phyloP scores from a whole-genome alignment of 2,113 vertebrate species.

The Malurus cyaneus region DNA sequence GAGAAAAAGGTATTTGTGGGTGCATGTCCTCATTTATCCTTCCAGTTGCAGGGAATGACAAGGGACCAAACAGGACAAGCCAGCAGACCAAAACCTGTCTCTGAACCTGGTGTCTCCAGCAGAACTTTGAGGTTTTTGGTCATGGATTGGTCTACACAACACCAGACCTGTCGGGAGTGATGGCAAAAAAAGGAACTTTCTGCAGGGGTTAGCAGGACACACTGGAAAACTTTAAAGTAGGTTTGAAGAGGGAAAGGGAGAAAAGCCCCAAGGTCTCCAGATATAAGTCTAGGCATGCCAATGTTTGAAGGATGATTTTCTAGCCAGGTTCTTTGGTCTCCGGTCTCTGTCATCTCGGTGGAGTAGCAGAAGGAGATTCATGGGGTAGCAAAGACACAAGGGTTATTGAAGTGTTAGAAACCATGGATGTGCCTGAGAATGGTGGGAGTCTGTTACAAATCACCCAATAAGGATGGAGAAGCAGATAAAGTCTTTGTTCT shows the following conservation, averaged over 20 bases:
- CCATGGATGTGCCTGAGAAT: not conserved
- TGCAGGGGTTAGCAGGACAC: not conserved
- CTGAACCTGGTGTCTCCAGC: not conserved
- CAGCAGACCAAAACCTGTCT: not conserved
- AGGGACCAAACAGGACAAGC: not conserved
- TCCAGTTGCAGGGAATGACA: not conserved
- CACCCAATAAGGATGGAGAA: not conserved
- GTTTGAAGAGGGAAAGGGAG: not conserved
- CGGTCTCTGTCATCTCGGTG: not conserved
- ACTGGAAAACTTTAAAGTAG: not conserved
- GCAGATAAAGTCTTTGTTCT: not conserved
- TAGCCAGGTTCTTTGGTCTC: not conserved
- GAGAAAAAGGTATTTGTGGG: accelerated
- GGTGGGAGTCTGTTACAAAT: not conserved
- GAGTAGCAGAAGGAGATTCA: not conserved
- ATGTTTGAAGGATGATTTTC: not conserved
- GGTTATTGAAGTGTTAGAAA: not conserved
- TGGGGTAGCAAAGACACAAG: not conserved
- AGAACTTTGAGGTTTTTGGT: not conserved
- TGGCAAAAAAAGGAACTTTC: not conserved
- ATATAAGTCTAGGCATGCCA: too few relatives aligned
- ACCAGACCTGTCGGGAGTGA: not conserved
- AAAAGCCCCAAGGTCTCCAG: not conserved
- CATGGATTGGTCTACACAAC: too few relatives aligned
- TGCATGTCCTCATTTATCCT: not conserved